Percentiles rank a stretch among this genome's conserved stretches.
Evolutionary conservation across 2,113 vertebrate species (phyloP).

Genomic region (Notothenia coriiceps): DNA sequence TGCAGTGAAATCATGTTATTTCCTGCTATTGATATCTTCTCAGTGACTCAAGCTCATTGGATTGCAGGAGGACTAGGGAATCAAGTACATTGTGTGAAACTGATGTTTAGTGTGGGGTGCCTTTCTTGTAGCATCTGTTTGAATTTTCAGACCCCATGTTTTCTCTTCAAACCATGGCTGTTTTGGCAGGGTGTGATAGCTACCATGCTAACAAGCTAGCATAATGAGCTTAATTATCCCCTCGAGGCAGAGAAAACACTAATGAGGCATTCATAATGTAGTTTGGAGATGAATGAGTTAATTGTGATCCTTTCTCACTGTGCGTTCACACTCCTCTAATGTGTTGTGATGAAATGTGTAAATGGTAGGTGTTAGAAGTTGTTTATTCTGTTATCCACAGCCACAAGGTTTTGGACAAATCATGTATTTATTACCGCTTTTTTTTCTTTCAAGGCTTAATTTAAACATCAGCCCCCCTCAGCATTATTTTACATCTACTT

Average conservation of each 20-base stretch:
- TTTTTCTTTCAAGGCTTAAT: neutral
- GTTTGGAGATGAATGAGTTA: slow-evolving; percentile 35
- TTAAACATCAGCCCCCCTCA: neutral
- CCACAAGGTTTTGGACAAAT: neutral
- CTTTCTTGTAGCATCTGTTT: slow-evolving; percentile 74
- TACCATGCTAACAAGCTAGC: neutral
- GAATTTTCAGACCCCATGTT: slow-evolving; percentile 41
- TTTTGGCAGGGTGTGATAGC: slow-evolving; percentile 36
- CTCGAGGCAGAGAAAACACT: slow-evolving; percentile 18
- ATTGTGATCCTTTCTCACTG: slow-evolving; percentile 25
- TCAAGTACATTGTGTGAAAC: slow-evolving; percentile 63
- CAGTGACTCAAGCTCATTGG: slow-evolving; percentile 47
- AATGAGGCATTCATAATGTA: slow-evolving; percentile 35
- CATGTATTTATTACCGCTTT: neutral
- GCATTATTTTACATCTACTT: neutral
- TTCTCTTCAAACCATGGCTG: neutral
- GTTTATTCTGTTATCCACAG: slow-evolving; percentile 11
- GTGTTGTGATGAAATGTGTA: slow-evolving; percentile 12
- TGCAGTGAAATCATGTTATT: slow-evolving; percentile 71
- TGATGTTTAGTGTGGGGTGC: slow-evolving; percentile 55
- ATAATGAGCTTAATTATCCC: slow-evolving; percentile 35
- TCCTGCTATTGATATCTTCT: slow-evolving; percentile 72
- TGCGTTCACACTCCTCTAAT: slow-evolving; percentile 27
- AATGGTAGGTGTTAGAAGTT: slow-evolving; percentile 15
- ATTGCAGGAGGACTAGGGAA: slow-evolving; percentile 53